phyloP scores from a whole-genome alignment of 2,888 invertebrate species.

The Smittia aterrima region DNA sequence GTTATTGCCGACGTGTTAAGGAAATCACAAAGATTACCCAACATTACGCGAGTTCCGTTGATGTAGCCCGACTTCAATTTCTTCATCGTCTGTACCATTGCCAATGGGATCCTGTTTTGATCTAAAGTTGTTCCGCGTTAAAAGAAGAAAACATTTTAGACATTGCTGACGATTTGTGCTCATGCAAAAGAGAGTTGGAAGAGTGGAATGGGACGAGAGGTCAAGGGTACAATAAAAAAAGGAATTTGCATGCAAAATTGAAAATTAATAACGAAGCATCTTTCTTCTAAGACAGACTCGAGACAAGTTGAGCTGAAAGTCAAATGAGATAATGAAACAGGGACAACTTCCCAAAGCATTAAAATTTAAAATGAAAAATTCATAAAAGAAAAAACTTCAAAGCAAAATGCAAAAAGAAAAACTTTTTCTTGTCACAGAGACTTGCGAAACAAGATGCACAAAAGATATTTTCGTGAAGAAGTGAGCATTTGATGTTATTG shows the following conservation, averaged over 20 bases:
- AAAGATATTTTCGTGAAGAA: neutral
- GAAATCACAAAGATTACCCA: constrained; percentile 94
- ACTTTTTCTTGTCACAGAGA: neutral
- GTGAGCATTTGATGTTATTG: too few relatives aligned
- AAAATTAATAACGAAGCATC: neutral
- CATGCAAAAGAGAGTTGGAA: neutral
- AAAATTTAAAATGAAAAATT: neutral
- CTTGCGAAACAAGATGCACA: neutral
- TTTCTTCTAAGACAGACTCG: neutral
- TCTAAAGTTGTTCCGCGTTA: constrained; percentile 61
- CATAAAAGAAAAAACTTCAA: neutral
- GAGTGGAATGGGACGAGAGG: neutral
- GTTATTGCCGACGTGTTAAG: constrained; percentile 96
- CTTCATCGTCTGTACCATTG: constrained; percentile 96
- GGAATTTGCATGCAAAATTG: constrained; percentile 11
- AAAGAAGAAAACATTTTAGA: neutral
- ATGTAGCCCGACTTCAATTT: constrained; percentile 98
- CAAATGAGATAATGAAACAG: neutral
- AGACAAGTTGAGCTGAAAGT: neutral
- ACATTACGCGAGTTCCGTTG: constrained; percentile 94
- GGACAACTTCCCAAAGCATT: neutral
- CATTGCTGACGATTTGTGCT: neutral
- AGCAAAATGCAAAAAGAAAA: neutral
- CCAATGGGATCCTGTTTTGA: constrained; percentile 85
- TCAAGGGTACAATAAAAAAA: neutral